Percentiles rank a stretch among this genome's conserved stretches.
phyloP scores from a whole-genome alignment of 2,113 vertebrate genomes.

The Clinocottus analis region DNA sequence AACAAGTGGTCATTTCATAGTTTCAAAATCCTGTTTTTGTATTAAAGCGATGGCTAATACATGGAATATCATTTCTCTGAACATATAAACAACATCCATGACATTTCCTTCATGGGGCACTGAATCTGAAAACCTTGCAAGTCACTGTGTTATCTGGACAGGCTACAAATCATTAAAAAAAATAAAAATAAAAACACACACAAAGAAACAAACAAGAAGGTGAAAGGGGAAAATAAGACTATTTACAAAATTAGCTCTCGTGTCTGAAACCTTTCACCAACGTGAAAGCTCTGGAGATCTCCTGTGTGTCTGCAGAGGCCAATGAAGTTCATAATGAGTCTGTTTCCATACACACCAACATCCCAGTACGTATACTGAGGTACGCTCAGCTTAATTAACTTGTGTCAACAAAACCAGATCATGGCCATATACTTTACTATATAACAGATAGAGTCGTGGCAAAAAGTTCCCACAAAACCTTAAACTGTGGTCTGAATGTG shows the following conservation, averaged over 20 bases:
- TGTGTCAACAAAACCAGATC: conserved; percentile 15
- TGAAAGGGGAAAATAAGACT: conserved; percentile 44
- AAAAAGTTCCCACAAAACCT: not conserved
- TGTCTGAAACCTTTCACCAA: conserved; percentile 41
- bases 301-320: conserved; percentile 19
- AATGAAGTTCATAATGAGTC: conserved; percentile 33
- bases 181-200: conserved; percentile 50
- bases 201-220: conserved; percentile 49
- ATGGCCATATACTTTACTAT: not conserved
- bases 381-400: not conserved
- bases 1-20: conserved; percentile 82
- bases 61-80: conserved; percentile 72
- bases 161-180: conserved; percentile 54
- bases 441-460: not conserved
- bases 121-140: conserved; percentile 71
- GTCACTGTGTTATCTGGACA: conserved; percentile 72
- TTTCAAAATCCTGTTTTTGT: conserved; percentile 82
- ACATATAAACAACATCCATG: conserved; percentile 72
- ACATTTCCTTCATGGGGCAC: conserved; percentile 83
- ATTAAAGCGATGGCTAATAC: conserved; percentile 79
- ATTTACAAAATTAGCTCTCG: conserved; percentile 72
- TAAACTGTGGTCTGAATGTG: conserved; percentile 6
- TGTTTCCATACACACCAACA: conserved; percentile 18
- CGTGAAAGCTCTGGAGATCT: conserved; percentile 26
- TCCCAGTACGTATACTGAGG: not conserved